Conservation (phyloP, 2,888 invertebrate genomes). For the Perizoma affinitatum region DNA sequence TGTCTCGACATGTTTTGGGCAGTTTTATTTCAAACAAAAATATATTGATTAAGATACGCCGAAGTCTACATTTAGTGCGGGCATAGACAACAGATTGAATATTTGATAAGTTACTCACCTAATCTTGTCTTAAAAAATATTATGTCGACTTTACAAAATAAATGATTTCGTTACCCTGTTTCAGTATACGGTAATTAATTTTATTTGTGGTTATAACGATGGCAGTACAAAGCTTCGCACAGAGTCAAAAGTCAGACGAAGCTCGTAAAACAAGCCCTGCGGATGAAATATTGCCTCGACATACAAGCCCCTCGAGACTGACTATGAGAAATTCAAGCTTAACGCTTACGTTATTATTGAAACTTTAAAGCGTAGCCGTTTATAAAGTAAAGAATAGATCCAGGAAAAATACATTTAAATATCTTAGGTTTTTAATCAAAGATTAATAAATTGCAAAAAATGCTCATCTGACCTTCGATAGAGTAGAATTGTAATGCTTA, state of each 20-base stretch:
- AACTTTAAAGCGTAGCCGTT: constrained; percentile 22
- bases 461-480: too few relatives aligned
- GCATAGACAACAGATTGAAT: too few relatives aligned
- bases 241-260: constrained; percentile 59
- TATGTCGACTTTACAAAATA: neutral
- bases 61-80: too few relatives aligned
- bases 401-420: too few relatives aligned
- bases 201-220: constrained; percentile 48
- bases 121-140: too few relatives aligned
- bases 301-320: constrained; percentile 47
- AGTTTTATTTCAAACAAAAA: too few relatives aligned
- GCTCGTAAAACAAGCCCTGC: constrained; percentile 58
- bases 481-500: too few relatives aligned
- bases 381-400: neutral
- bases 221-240: constrained; percentile 52
- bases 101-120: too few relatives aligned
- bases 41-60: too few relatives aligned
- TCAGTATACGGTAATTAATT: constrained; percentile 44
- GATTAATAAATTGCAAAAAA: too few relatives aligned
- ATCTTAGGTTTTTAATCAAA: too few relatives aligned
- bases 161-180: constrained; percentile 16
- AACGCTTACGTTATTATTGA: constrained; percentile 46
- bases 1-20: too few relatives aligned
- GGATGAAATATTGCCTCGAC: constrained; percentile 59
- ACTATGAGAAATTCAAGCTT: constrained; percentile 48